These are phyloP conservation scores for Empis livida DNA, from an alignment of 2,888 invertebrate genomes.

Conservation along the genomic window DNA sequence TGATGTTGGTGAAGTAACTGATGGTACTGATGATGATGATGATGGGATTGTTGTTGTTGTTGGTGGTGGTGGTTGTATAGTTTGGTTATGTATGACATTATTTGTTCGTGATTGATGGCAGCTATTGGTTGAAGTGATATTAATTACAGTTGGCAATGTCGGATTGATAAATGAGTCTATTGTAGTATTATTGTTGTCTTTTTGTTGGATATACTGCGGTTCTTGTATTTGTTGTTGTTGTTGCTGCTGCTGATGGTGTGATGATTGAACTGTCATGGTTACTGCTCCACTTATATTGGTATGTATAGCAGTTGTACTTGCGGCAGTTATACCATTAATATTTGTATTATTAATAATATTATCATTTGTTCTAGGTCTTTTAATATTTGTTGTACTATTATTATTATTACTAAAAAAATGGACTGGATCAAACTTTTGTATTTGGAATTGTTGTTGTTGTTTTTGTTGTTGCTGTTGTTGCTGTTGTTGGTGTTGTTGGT, in stretches of 20 bases:
- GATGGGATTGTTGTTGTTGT: background rate
- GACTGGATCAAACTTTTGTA: background rate
- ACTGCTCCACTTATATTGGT: background rate
- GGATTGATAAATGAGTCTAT: background rate
- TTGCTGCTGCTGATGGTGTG: constrained; percentile 3
- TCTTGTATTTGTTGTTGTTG: constrained; percentile 11
- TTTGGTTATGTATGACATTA: background rate
- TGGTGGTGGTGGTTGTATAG: background rate
- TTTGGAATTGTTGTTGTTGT: constrained; percentile 14
- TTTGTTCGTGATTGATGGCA: background rate
- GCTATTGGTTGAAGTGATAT: background rate
- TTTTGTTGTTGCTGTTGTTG: constrained; percentile 12
- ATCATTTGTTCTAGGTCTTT: background rate
- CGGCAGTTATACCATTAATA: no score
- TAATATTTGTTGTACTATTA: background rate
- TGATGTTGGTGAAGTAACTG: constrained; percentile 19
- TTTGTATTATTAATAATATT: background rate
- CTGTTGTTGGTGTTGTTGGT: constrained; percentile 13
- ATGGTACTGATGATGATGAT: constrained; percentile 11
- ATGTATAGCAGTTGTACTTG: no score
- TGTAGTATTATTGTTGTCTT: background rate
- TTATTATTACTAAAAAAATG: background rate
- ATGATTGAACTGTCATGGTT: background rate
- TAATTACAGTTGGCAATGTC: background rate
- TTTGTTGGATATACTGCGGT: constrained; percentile 11